A percentile compares a stretch with the other conserved stretches of the same genome.
Evolutionary conservation across 2,888 invertebrate genomes (phyloP).

Genomic region (Dugesia japonica): DNA sequence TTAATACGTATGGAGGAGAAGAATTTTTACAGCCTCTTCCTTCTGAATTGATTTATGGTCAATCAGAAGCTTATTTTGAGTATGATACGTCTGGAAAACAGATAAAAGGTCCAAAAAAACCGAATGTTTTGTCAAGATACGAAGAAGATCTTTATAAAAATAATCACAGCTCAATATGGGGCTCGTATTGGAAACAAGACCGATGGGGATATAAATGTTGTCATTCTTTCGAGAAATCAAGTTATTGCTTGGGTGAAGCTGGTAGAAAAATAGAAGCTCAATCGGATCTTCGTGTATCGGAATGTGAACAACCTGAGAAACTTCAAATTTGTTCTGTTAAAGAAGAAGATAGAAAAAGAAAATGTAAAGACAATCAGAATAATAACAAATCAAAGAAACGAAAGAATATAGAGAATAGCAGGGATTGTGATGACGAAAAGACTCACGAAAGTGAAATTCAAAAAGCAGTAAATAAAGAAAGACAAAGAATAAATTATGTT

Average conservation of each 20-base stretch:
- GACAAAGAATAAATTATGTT: neutral
- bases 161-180: constrained; percentile 58
- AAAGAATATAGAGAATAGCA: neutral
- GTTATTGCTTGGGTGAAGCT: neutral
- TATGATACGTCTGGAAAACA: constrained; percentile 78
- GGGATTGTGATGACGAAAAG: neutral
- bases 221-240: neutral
- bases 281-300: neutral
- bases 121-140: constrained; percentile 67
- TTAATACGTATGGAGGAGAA: constrained; percentile 81
- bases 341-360: neutral
- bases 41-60: constrained; percentile 70
- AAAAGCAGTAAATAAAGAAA: neutral
- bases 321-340: neutral
- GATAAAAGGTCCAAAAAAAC: constrained; percentile 66
- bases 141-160: constrained; percentile 79
- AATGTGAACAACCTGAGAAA: no score
- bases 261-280: neutral
- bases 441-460: neutral
- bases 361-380: neutral
- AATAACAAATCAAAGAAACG: neutral
- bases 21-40: constrained; percentile 72
- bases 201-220: neutral
- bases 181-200: neutral
- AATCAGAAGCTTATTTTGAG: constrained; percentile 75